Evolutionary conservation across 2,113 vertebrate species (phyloP), one percentile per base, ranked within the genome.

Genomic region (Rhea americana): DNA sequence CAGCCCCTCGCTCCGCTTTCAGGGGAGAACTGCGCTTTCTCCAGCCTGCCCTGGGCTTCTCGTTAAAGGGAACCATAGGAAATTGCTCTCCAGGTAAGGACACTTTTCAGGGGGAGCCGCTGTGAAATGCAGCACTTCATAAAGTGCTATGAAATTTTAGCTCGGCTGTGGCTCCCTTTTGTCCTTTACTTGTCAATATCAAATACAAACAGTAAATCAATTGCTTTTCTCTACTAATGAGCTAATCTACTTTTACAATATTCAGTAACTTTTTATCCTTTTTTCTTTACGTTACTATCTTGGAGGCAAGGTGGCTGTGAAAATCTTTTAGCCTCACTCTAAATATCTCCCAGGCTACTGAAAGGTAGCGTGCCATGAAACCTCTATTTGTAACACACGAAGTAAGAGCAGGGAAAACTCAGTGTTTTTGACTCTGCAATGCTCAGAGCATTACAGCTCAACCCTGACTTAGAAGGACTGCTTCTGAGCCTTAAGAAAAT

Each of bases 51-150:
- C 6, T 58, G 35, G 85, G 55, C 9, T 91, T 20, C 45, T 71
- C 62, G 37, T 65, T 80, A 89, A 80, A 85, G 32, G 35, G 90
- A 76, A 45, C 39, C 20, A 30, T 19, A 82, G 43, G 53, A 89
- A 88, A 89, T 30, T 81, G 8, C 25, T 92, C 59, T 78, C 67
- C 66, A 67, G 47, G n/a, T 21, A 47, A 10, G 28, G 59, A 89
- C 90, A 66, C 63, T 85, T 93, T 85, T 82, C 63, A 90, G 70
- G 32, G 35, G 18, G 20, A 93, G 75, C 3, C 15, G 58, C 13
- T n/a, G 91, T 83, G 41, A 91, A 94, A 92, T 72, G 51, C 26
- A 90, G 3, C 19, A 87, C 94, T 92, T 77, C 62, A 93, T 87
- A 82, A 92, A 77, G 45, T 68, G 16, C 21, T 82, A 20, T 39